Conservation (phyloP, 2,888 invertebrate species). For the Amphipyra tragopoginis region DNA sequence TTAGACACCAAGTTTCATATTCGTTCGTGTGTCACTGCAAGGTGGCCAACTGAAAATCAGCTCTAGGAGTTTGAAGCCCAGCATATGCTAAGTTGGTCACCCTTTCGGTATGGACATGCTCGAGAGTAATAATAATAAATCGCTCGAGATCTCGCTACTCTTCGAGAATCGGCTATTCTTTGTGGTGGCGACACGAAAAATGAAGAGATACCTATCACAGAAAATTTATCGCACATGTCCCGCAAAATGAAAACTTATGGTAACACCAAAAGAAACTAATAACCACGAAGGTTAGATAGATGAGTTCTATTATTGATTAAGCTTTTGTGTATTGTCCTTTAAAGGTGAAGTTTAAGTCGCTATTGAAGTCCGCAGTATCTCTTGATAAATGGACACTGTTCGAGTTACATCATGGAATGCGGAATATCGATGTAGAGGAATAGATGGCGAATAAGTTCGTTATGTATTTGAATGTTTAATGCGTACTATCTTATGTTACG, state of each 20-base stretch:
- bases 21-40: too few relatives aligned
- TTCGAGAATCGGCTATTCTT: too few relatives aligned
- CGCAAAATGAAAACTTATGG: conserved; percentile 21
- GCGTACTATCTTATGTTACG: not conserved
- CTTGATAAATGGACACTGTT: conserved; percentile 46
- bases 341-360: conserved; percentile 69
- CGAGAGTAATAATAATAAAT: too few relatives aligned
- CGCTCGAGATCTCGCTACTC: too few relatives aligned
- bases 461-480: conserved; percentile 34
- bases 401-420: conserved; percentile 44
- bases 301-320: conserved; percentile 73
- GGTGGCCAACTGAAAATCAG: too few relatives aligned
- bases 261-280: conserved; percentile 63
- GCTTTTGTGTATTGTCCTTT: conserved; percentile 72
- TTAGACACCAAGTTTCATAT: too few relatives aligned
- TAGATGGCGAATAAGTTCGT: conserved; percentile 39
- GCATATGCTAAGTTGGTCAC: too few relatives aligned
- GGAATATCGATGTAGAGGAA: conserved; percentile 36
- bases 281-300: conserved; percentile 76
- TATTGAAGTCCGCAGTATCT: conserved; percentile 53
- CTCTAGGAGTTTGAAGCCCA: too few relatives aligned
- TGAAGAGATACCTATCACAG: too few relatives aligned
- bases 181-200: too few relatives aligned
- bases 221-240: conserved; percentile 16
- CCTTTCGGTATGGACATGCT: too few relatives aligned